Conservation (phyloP, 2,797 vertebrate genomes). For the Triplophysa yarkandensis region DNA sequence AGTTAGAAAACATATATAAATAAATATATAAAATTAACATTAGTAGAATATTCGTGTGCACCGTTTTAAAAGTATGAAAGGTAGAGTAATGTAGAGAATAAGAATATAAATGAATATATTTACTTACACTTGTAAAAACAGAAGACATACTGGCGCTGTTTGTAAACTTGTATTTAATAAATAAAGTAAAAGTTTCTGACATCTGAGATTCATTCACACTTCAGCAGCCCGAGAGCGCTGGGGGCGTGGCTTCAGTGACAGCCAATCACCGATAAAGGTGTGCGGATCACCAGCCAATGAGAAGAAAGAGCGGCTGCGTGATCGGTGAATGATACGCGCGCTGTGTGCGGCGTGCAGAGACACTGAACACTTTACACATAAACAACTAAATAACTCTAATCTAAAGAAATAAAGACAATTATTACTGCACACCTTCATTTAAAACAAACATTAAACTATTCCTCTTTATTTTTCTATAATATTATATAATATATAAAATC, state of each 20-base stretch:
- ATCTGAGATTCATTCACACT: neutral
- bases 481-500: too few relatives aligned
- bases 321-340: neutral
- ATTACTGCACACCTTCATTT: too few relatives aligned
- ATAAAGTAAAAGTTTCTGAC: neutral
- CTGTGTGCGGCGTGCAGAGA: neutral
- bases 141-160: neutral
- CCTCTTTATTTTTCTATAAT: too few relatives aligned
- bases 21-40: too few relatives aligned
- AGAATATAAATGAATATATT: neutral
- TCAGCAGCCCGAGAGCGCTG: neutral
- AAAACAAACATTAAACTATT: too few relatives aligned
- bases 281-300: neutral
- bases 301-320: neutral
- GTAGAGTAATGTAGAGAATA: neutral
- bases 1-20: too few relatives aligned
- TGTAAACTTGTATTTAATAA: neutral
- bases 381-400: too few relatives aligned
- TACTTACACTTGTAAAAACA: neutral
- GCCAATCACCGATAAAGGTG: conserved; percentile 1
- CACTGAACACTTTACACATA: neutral
- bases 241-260: neutral
- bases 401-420: too few relatives aligned
- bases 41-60: too few relatives aligned
- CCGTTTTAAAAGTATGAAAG: too few relatives aligned